Percentiles rank a stretch among this genome's conserved stretches.
These are phyloP conservation scores for Plagiodera versicolora DNA, from an alignment of 2,888 invertebrate genomes.

Conservation along the genomic window DNA sequence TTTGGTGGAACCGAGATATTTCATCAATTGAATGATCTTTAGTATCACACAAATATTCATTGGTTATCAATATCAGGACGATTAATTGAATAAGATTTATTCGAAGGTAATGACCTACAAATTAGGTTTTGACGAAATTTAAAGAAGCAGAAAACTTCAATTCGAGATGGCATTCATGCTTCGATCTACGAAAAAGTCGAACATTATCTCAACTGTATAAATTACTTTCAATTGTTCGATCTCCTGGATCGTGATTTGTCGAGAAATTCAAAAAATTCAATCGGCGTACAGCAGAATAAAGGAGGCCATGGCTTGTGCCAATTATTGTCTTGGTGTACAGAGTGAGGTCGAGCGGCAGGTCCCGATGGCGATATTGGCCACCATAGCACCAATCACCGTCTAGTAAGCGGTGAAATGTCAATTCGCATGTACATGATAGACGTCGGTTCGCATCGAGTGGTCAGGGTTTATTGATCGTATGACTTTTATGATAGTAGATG, in stretches of 20 bases:
- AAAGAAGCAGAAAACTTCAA: too few relatives aligned
- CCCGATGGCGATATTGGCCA: conserved; percentile 27
- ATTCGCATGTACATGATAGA: conserved; percentile 24
- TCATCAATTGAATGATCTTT: too few relatives aligned
- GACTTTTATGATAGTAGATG: background rate
- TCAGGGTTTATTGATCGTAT: conserved; percentile 21
- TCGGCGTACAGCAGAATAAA: conserved; percentile 25
- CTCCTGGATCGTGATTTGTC: conserved; percentile 4
- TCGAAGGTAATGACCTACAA: too few relatives aligned
- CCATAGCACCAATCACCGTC: conserved; percentile 27
- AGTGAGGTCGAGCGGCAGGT: conserved; percentile 28
- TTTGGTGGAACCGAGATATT: too few relatives aligned
- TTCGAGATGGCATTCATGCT: too few relatives aligned
- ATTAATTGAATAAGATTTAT: too few relatives aligned
- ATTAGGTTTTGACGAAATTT: too few relatives aligned
- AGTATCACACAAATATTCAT: too few relatives aligned
- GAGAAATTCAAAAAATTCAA: conserved; percentile 28
- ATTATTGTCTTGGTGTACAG: conserved; percentile 25
- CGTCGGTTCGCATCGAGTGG: conserved; percentile 16
- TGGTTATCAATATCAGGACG: too few relatives aligned
- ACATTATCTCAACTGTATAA: too few relatives aligned
- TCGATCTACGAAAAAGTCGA: too few relatives aligned
- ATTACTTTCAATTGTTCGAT: background rate
- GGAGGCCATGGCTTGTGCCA: conserved; percentile 40
- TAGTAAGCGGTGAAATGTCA: conserved; percentile 24